Evolutionary conservation across 2,113 vertebrate genomes (phyloP).

Genomic region (Acanthisitta chloris): DNA sequence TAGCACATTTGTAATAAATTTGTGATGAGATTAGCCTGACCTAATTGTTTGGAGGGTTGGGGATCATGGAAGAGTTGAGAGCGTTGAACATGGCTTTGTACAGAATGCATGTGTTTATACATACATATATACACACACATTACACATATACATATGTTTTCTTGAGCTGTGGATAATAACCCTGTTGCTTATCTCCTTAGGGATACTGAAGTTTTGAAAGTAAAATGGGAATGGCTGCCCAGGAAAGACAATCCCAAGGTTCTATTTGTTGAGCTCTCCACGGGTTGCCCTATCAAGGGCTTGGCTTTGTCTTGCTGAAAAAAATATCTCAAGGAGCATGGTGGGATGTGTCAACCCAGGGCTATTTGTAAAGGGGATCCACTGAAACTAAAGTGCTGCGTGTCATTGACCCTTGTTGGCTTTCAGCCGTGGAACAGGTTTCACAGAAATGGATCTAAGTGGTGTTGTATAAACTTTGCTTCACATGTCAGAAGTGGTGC

Average conservation of each 20-base stretch:
- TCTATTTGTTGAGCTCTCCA: neutral
- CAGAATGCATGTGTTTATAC: neutral
- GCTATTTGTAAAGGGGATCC: neutral
- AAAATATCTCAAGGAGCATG: neutral
- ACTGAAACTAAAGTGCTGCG: neutral
- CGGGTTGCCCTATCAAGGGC: neutral
- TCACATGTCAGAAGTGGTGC: fast-evolving
- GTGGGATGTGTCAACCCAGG: neutral
- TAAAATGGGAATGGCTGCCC: neutral
- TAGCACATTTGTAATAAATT: neutral
- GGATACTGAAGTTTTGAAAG: neutral
- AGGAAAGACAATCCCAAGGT: neutral
- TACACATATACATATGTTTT: neutral
- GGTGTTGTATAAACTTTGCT: neutral
- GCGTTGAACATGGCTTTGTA: neutral
- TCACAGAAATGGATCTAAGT: neutral
- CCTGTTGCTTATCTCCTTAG: neutral
- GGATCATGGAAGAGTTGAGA: neutral
- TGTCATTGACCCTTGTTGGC: neutral
- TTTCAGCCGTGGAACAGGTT: neutral
- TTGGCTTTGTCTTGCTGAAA: neutral
- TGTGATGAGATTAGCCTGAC: neutral
- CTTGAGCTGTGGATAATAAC: neutral
- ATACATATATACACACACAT: neutral
- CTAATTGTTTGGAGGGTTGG: neutral